A percentile compares a stretch with the other conserved stretches of the same genome.
These are phyloP conservation scores for Hyles euphorbiae DNA, from an alignment of 1,140 invertebrate genomes.

Conservation along the genomic window DNA sequence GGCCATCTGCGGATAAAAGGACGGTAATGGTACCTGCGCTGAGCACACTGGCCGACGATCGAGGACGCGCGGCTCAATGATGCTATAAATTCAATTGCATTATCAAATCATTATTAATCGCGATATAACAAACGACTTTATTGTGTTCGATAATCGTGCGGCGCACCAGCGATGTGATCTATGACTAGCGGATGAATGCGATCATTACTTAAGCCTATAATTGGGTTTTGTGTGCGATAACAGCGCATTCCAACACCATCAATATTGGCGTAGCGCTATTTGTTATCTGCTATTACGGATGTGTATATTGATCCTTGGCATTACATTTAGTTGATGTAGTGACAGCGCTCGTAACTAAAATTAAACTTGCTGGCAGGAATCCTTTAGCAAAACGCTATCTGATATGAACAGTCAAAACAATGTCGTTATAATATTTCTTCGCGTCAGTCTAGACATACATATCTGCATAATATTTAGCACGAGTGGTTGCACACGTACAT, in stretches of 20 bases:
- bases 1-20: not conserved
- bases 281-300: too few relatives aligned
- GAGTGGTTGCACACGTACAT: too few relatives aligned
- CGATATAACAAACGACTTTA: conserved; percentile 50
- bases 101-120: conserved; percentile 63
- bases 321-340: not conserved
- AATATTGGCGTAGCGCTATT: too few relatives aligned
- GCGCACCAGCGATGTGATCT: conserved; percentile 32
- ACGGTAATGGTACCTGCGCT: not conserved
- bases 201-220: conserved; percentile 16
- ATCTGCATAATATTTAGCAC: too few relatives aligned
- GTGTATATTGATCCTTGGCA: too few relatives aligned
- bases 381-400: conserved; percentile 37
- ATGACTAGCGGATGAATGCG: conserved; percentile 27
- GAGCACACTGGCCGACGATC: conserved; percentile 1
- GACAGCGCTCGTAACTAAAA: conserved; percentile 1
- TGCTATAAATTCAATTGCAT: conserved; percentile 61
- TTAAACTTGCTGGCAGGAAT: conserved; percentile 40
- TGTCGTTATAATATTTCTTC: conserved; percentile 45
- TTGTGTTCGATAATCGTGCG: conserved; percentile 39
- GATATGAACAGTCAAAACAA: conserved; percentile 42
- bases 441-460: not conserved
- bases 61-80: conserved; percentile 46
- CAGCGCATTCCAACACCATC: too few relatives aligned
- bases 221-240: conserved; percentile 4